A percentile compares a stretch with the other conserved stretches of the same genome.
Conservation (phyloP, 2,113 vertebrate species). For the Chinchilla lanigera region DNA sequence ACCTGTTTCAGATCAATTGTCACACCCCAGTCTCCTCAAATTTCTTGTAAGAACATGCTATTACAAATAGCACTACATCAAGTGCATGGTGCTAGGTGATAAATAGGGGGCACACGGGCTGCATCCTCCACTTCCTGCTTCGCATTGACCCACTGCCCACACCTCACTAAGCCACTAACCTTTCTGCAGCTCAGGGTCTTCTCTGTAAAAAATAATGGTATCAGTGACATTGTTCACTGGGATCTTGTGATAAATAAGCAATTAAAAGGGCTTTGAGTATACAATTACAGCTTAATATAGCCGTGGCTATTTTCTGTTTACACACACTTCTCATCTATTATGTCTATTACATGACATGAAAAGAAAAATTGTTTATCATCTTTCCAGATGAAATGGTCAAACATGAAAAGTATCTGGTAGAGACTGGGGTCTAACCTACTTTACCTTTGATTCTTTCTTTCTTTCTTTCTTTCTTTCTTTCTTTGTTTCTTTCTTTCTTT, state of each 20-base stretch:
- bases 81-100: background rate
- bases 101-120: background rate
- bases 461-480: conserved; percentile 43
- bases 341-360: background rate
- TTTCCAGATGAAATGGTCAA: background rate
- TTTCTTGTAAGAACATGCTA: conserved; percentile 17
- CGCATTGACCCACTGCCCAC: background rate
- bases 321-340: background rate
- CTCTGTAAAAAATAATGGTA: conserved; percentile 16
- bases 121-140: background rate
- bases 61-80: background rate
- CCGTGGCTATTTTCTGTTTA: background rate
- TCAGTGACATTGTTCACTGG: conserved; percentile 25
- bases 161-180: background rate
- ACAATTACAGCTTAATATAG: conserved; percentile 19
- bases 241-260: conserved; percentile 54
- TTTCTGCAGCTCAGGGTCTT: conserved; percentile 40
- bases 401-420: background rate
- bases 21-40: background rate
- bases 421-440: background rate
- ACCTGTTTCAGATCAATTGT: conserved; percentile 53
- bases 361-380: background rate
- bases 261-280: background rate
- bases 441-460: conserved; percentile 7
- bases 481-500: too few relatives aligned